Evolutionary conservation across 53 echinoderm and acorn worm species (phyloP), one percentile per base, ranked within the genome.

Genomic region (Patiria pectinifera): DNA sequence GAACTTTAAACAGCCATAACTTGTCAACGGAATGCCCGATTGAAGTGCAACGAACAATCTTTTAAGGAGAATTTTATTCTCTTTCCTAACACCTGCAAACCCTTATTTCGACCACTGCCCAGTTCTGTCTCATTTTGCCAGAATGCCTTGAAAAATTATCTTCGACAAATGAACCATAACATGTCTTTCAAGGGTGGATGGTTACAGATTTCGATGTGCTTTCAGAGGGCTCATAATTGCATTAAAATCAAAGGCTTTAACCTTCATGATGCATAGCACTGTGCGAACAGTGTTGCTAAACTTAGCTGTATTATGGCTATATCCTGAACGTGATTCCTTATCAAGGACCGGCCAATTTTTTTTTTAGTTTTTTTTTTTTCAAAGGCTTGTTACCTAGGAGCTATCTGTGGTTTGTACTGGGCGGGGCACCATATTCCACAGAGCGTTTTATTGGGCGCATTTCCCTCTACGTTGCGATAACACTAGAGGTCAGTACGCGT

Each of bases 321-420:
- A 18, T 74, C 74, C 74, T 74, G 74, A 4, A 24, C 11, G 24
- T 23, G 74, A 3, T 10, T 74, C 24, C 74, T 23, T 74, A 74
- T 74, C 74, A 21, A 23, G 74, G 23, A 21, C 53, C 8, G 74
- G n/a, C 18, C 11, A 4, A 10, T 0, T 74, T n/a, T 21, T 16
- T 7, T 16, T 66, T 16, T 66, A 66, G 14, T 2, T 66, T 66
- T 66, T 15, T 66, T n/a, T 15, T 14, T 3, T 0, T 66, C 66
- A 13, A 11, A 18, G 79, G 79, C 44, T 15, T 78, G 26, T 76
- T 76, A 76, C 22, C 25, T n/a, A 76, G 11, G 26, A 78, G 46
- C 44, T 11, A 46, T 78, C 79, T 78, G 46, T 44, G 15, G 45
- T 78, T 78, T 78, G 79, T 78, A 5, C 79, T 46, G 79, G 79